Percentiles rank a stretch among this genome's conserved stretches.
These are phyloP conservation scores for Dendrolimus punctatus DNA, from an alignment of 1,140 invertebrate genomes.

Conservation along the genomic window DNA sequence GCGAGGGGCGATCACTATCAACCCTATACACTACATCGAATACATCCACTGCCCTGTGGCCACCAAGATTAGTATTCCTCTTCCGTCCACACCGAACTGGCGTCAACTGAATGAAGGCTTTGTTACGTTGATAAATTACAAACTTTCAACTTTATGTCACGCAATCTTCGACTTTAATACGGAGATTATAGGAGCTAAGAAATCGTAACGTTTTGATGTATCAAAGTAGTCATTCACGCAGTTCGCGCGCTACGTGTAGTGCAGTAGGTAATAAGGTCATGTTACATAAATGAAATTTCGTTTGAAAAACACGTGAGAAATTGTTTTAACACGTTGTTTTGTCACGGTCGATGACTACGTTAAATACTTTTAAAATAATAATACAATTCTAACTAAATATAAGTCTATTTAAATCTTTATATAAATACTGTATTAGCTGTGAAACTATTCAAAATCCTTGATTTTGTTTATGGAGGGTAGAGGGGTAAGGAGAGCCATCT, in stretches of 20 bases:
- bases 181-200: slow-evolving; percentile 8
- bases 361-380: too few species aligned
- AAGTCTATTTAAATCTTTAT: too few species aligned
- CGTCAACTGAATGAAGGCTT: slow-evolving; percentile 18
- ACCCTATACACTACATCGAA: too few species aligned
- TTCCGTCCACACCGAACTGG: slow-evolving; percentile 14
- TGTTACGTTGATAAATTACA: slow-evolving; percentile 14
- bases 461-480: too few species aligned
- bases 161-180: slow-evolving; percentile 16
- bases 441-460: too few species aligned
- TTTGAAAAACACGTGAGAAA: slow-evolving; percentile 3
- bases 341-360: too few species aligned
- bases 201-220: slow-evolving; percentile 10
- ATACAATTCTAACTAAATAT: too few species aligned
- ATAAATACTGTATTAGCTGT: too few species aligned
- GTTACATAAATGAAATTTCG: slow-evolving; percentile 21
- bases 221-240: slow-evolving; percentile 37
- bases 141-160: slow-evolving; percentile 11
- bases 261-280: slow-evolving; percentile 20
- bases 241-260: slow-evolving; percentile 45
- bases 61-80: slow-evolving; percentile 15
- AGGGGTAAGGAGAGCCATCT: too few species aligned
- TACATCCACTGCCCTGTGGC: too few species aligned
- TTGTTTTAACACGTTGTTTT: too few species aligned
- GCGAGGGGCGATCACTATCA: too few species aligned